Evolutionary conservation across 2,113 vertebrate species (phyloP).

Genomic region (Barnardius zonarius): DNA sequence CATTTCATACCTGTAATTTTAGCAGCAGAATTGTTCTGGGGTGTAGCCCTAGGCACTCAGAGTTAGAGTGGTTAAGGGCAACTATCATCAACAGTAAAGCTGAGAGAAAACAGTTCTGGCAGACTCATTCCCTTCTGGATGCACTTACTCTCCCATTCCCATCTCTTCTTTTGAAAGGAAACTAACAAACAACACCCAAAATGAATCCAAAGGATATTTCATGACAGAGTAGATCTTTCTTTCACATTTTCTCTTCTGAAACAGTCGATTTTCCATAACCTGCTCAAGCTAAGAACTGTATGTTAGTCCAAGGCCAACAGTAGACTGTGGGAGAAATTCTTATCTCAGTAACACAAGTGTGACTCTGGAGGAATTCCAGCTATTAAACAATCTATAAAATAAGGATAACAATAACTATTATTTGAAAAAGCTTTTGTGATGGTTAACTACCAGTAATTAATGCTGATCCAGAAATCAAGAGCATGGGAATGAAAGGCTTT

Average conservation of each 20-base stretch:
- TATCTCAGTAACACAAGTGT: conserved; percentile 6
- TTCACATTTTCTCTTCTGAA: neutral
- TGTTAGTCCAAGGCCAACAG: neutral
- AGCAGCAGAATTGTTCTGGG: neutral
- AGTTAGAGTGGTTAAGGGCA: neutral
- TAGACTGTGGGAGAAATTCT: conserved; percentile 5
- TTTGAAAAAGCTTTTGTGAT: neutral
- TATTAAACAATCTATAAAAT: conserved; percentile 35
- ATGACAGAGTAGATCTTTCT: neutral
- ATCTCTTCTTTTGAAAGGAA: neutral
- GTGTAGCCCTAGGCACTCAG: neutral
- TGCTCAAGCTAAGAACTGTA: neutral
- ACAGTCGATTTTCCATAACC: neutral
- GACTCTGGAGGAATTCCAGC: conserved; percentile 5
- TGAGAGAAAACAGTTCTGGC: neutral
- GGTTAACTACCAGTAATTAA: neutral
- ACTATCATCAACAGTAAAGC: neutral
- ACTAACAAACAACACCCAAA: neutral
- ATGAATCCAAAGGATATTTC: neutral
- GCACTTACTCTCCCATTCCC: neutral
- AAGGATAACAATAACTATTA: conserved; percentile 16
- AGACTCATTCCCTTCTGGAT: neutral
- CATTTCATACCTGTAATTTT: neutral
- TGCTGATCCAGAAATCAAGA: neutral
- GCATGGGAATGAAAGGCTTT: neutral